These are phyloP conservation scores for Homalodisca vitripennis DNA, from an alignment of 1,140 invertebrate genomes.

Conservation along the genomic window DNA sequence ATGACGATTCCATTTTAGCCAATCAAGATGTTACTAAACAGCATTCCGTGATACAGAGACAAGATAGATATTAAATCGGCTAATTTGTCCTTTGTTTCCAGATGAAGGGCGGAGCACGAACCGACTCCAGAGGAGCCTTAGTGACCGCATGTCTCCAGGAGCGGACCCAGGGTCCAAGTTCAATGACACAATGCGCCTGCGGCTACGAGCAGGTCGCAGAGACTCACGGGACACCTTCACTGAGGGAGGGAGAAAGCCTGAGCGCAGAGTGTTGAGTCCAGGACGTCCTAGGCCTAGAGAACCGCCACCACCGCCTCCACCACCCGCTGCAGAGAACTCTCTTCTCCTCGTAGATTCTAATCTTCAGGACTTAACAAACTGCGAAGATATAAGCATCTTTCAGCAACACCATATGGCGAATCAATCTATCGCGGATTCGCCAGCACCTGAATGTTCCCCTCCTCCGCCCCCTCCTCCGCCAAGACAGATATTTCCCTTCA, in stretches of 20 bases:
- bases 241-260: not conserved
- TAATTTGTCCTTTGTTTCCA: constrained; percentile 9
- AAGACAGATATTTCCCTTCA: constrained; percentile 41
- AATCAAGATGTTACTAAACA: not conserved
- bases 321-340: constrained; percentile 19
- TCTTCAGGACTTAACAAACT: no score
- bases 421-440: not conserved
- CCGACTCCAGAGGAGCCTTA: constrained; percentile 53
- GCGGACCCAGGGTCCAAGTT: constrained; percentile 50
- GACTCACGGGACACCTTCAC: constrained; percentile 30
- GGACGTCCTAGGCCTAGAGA: constrained; percentile 44
- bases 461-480: constrained; percentile 41
- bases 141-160: constrained; percentile 44
- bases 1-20: not conserved
- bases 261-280: constrained; percentile 39
- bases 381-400: no score
- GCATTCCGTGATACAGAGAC: not conserved
- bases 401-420: not conserved
- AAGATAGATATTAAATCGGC: no score
- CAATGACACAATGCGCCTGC: constrained; percentile 75
- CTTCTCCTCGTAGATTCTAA: not conserved
- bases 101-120: constrained; percentile 42
- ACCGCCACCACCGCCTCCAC: constrained; percentile 48
- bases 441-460: not conserved
- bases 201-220: constrained; percentile 57